Conservation (phyloP, 2,113 vertebrate genomes). For the Lagopus muta region DNA sequence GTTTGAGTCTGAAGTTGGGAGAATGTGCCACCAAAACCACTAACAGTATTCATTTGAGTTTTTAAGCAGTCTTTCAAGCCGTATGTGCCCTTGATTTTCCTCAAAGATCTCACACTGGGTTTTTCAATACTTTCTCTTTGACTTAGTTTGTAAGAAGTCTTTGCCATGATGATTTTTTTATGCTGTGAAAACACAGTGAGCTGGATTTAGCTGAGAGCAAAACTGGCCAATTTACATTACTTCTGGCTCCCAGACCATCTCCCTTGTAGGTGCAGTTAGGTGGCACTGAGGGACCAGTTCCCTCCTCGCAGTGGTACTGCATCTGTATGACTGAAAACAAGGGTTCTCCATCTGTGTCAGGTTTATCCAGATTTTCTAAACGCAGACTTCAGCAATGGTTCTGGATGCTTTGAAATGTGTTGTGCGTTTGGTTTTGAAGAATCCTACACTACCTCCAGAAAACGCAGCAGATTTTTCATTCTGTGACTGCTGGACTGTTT, state of each 20-base stretch:
- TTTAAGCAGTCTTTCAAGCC: not conserved
- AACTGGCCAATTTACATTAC: not conserved
- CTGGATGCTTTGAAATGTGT: constrained; percentile 1
- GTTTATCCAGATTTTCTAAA: not conserved
- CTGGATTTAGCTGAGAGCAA: not conserved
- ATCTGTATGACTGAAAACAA: not conserved
- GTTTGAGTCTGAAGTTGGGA: not conserved
- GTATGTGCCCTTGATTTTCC: not conserved
- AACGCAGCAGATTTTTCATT: not conserved
- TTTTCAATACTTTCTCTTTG: not conserved
- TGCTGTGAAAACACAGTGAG: not conserved
- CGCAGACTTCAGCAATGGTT: not conserved
- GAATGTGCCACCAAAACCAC: not conserved
- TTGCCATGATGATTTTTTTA: not conserved
- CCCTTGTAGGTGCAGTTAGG: not conserved
- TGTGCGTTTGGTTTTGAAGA: not conserved
- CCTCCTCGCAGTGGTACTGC: not conserved
- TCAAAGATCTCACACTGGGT: not conserved
- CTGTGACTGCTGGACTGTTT: not conserved
- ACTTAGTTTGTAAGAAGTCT: not conserved
- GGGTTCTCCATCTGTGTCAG: not conserved
- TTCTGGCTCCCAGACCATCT: not conserved
- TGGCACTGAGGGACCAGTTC: not conserved
- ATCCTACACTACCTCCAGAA: not conserved
- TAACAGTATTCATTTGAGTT: not conserved